Evolutionary conservation across 2,113 vertebrate genomes (phyloP).

Genomic region (Anhinga rufa): DNA sequence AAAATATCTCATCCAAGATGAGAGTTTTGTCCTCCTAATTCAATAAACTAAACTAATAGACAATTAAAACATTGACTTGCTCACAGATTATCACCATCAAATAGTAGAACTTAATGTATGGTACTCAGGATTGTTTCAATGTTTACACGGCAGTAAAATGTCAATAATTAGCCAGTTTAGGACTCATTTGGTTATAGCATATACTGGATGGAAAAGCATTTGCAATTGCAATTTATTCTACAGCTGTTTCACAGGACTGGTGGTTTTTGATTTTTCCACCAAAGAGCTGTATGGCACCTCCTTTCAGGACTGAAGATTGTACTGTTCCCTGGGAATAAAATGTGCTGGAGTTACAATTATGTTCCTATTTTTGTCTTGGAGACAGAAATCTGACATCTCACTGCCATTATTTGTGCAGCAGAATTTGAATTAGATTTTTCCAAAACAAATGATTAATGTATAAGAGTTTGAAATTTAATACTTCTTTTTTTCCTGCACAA

Average conservation of each 20-base stretch:
- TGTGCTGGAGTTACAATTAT: background rate
- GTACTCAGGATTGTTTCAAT: background rate
- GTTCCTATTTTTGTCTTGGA: background rate
- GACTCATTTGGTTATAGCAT: background rate
- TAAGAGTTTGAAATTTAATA: constrained; percentile 61
- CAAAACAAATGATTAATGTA: constrained; percentile 66
- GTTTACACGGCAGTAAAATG: background rate
- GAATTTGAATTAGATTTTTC: constrained; percentile 41
- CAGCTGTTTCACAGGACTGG: background rate
- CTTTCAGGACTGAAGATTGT: background rate
- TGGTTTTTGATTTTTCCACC: background rate
- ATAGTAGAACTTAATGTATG: background rate
- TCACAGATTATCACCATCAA: background rate
- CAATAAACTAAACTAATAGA: background rate
- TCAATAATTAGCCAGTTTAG: background rate
- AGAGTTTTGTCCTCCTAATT: background rate
- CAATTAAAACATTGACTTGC: background rate
- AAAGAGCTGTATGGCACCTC: background rate
- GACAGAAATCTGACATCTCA: constrained; percentile 14
- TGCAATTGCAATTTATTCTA: background rate
- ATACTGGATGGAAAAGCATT: constrained; percentile 13
- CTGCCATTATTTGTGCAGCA: constrained; percentile 22
- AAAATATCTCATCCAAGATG: background rate
- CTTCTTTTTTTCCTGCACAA: constrained; percentile 15
- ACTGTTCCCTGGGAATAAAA: background rate